Percentiles rank a stretch among this genome's conserved stretches.
These are phyloP conservation scores for Oegoconia quadripuncta DNA, from an alignment of 2,888 invertebrate species.

Conservation along the genomic window DNA sequence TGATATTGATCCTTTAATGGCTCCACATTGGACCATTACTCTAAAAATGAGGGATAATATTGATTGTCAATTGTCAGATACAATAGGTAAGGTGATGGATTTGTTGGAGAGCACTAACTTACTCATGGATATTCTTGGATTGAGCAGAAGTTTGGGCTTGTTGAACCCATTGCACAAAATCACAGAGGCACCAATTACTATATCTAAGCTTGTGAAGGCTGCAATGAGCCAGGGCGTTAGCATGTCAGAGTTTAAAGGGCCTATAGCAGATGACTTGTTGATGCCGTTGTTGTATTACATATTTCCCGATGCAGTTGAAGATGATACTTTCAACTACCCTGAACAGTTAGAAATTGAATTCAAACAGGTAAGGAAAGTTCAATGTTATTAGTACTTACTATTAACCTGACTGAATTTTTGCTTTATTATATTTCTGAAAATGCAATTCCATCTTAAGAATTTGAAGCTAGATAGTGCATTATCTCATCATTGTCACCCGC, in stretches of 20 bases:
- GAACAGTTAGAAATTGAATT: constrained; percentile 67
- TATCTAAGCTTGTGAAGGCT: constrained; percentile 77
- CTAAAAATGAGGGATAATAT: constrained; percentile 83
- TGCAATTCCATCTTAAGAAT: no score
- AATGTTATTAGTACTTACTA: background rate
- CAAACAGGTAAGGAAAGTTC: constrained; percentile 49
- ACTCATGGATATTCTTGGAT: constrained; percentile 68
- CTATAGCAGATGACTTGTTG: constrained; percentile 86
- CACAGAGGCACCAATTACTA: constrained; percentile 88
- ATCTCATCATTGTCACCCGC: no score
- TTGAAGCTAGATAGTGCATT: no score
- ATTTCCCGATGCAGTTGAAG: constrained; percentile 92
- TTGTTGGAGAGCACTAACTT: constrained; percentile 77
- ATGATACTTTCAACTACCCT: constrained; percentile 76
- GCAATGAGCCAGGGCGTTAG: constrained; percentile 71
- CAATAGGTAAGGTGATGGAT: constrained; percentile 84
- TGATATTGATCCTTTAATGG: constrained; percentile 89
- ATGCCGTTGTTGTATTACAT: constrained; percentile 89
- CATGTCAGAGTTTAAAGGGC: constrained; percentile 83
- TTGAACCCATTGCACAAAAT: constrained; percentile 83
- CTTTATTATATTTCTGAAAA: no score
- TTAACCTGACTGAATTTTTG: background rate
- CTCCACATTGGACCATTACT: constrained; percentile 89
- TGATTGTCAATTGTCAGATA: constrained; percentile 87
- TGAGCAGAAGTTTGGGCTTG: constrained; percentile 66